These are phyloP conservation scores for Augochlorella aurata DNA, from an alignment of 2,888 invertebrate species.

Conservation along the genomic window DNA sequence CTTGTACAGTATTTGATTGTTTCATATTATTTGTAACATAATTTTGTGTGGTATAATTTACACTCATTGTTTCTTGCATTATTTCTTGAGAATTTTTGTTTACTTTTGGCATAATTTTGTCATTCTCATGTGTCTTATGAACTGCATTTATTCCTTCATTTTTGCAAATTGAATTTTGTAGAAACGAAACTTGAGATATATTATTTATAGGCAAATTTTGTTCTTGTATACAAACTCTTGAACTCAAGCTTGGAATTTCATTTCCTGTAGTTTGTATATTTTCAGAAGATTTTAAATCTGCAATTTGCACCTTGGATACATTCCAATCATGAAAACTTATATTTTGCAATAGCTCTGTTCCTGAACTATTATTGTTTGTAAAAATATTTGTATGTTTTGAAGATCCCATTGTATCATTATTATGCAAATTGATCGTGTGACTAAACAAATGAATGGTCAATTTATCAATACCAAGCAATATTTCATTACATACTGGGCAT, in stretches of 20 bases:
- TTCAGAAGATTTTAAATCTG: slow-evolving; percentile 39
- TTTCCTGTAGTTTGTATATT: slow-evolving; percentile 21
- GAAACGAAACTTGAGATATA: slow-evolving; percentile 31
- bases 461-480: slow-evolving; percentile 90
- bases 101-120: slow-evolving; percentile 13
- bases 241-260: slow-evolving; percentile 28
- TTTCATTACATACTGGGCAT: slow-evolving; percentile 91
- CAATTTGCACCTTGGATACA: slow-evolving; percentile 47
- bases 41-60: slow-evolving; percentile 48
- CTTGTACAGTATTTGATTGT: slow-evolving; percentile 33
- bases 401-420: slow-evolving; percentile 44
- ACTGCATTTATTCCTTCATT: slow-evolving; percentile 37
- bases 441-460: slow-evolving; percentile 92
- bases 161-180: slow-evolving; percentile 39
- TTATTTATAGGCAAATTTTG: slow-evolving; percentile 28
- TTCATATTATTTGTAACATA: slow-evolving; percentile 43
- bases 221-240: slow-evolving; percentile 32
- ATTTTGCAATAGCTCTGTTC: slow-evolving; percentile 56
- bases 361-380: slow-evolving; percentile 44
- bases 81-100: slow-evolving; percentile 21
- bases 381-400: slow-evolving; percentile 60
- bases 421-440: slow-evolving; percentile 83
- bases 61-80: slow-evolving; percentile 33
- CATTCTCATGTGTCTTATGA: slow-evolving; percentile 31
- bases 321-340: slow-evolving; percentile 70